phyloP scores from a whole-genome alignment of 2,113 vertebrate genomes.

The Sphyrna mokarran region DNA sequence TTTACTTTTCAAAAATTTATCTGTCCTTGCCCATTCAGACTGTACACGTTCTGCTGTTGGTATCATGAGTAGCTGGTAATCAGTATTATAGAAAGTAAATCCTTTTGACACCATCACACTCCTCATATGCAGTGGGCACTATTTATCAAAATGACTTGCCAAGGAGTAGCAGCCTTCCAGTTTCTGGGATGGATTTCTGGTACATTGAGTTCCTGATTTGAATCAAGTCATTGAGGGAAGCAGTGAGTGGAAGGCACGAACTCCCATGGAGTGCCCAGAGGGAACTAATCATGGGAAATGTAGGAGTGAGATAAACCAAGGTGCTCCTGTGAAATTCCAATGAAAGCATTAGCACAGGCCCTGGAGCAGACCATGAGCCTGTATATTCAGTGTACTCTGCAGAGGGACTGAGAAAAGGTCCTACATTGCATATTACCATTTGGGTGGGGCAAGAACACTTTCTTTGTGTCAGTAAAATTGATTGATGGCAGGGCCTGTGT shows the following conservation, averaged over 20 bases:
- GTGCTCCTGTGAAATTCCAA: neutral
- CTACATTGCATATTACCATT: neutral
- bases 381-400: neutral
- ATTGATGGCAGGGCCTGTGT: conserved; percentile 7
- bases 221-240: neutral
- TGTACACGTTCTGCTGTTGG: neutral
- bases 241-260: neutral
- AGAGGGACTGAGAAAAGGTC: neutral
- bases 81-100: neutral
- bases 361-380: neutral
- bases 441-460: neutral
- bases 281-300: neutral
- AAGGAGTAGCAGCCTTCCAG: neutral
- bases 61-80: neutral
- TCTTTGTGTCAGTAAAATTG: conserved; percentile 1
- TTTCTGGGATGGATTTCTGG: neutral
- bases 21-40: too few species aligned
- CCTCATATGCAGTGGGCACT: neutral
- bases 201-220: neutral
- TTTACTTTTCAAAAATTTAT: too few species aligned
- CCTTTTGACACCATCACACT: neutral
- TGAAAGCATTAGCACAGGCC: neutral
- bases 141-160: neutral
- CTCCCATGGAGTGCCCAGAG: neutral
- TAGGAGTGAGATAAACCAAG: neutral